Evolutionary conservation across 2,797 vertebrate species (phyloP).

Genomic region (Dallia pectoralis): DNA sequence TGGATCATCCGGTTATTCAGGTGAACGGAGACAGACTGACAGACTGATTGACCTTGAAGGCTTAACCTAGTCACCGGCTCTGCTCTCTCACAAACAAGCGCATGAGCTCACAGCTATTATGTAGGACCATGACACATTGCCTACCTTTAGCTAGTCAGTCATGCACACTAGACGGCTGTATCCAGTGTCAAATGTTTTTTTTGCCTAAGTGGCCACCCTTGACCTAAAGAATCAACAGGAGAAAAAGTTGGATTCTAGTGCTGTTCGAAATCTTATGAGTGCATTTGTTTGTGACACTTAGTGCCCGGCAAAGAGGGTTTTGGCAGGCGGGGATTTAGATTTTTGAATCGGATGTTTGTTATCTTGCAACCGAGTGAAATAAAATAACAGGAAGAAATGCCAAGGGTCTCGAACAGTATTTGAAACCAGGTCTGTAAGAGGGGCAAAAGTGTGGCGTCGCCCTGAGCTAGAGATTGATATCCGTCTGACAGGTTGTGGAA

Average conservation of each 20-base stretch:
- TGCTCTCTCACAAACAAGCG: neutral
- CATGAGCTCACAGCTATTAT: neutral
- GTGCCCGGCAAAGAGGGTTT: neutral
- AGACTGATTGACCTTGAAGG: constrained; percentile 3
- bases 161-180: constrained; percentile 55
- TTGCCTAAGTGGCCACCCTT: constrained; percentile 58
- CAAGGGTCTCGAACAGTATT: neutral
- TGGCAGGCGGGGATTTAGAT: neutral
- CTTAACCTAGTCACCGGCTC: constrained; percentile 5
- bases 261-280: neutral
- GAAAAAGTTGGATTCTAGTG: neutral
- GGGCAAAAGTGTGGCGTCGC: constrained; percentile 37
- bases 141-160: neutral
- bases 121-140: neutral
- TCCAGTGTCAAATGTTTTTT: constrained; percentile 63
- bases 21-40: constrained; percentile 4
- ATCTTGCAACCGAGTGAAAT: neutral
- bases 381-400: neutral
- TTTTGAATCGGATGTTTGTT: neutral
- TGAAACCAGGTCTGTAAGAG: constrained; percentile 8
- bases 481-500: constrained; percentile 68
- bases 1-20: too few relatives aligned
- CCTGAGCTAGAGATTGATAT: constrained; percentile 40
- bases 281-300: neutral
- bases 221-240: constrained; percentile 48